phyloP scores from a whole-genome alignment of 1,140 invertebrate species.

The Zophobas morio region DNA sequence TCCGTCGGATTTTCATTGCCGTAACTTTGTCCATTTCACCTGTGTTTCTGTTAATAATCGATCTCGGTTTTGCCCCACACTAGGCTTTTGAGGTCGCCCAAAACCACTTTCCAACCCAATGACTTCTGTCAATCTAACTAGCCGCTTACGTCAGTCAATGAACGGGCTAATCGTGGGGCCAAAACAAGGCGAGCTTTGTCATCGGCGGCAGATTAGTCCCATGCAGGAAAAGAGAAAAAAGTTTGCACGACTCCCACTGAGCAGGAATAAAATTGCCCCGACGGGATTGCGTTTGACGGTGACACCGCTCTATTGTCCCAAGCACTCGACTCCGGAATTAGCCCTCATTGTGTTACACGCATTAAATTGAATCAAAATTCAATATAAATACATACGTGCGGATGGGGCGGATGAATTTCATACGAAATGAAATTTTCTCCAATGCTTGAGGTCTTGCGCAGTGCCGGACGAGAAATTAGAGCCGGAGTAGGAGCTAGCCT shows the following conservation, averaged over 20 bases:
- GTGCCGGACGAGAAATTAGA: slow-evolving; percentile 41
- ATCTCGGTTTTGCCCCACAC: slow-evolving; percentile 10
- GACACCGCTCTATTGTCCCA: slow-evolving; percentile 34
- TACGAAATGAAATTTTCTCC: slow-evolving; percentile 29
- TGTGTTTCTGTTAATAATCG: too few species aligned
- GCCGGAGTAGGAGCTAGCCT: slow-evolving; percentile 2
- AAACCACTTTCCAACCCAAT: slow-evolving; percentile 47
- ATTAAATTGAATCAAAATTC: slow-evolving; percentile 51
- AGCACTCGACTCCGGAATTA: slow-evolving; percentile 49
- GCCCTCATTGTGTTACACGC: slow-evolving; percentile 45
- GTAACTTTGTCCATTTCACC: too few species aligned
- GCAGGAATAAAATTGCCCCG: slow-evolving; percentile 35
- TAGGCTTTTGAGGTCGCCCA: slow-evolving; percentile 6
- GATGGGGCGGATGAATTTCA: slow-evolving; percentile 16
- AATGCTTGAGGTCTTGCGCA: slow-evolving; percentile 8
- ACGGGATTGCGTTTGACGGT: slow-evolving; percentile 42
- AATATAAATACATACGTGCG: slow-evolving; percentile 46
- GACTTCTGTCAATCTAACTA: slow-evolving; percentile 54
- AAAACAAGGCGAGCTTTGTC: slow-evolving; percentile 50
- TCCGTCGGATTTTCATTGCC: too few species aligned
- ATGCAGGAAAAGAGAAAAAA: slow-evolving; percentile 14
- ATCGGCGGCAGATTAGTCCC: slow-evolving; percentile 37
- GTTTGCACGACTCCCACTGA: slow-evolving; percentile 40
- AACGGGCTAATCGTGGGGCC: slow-evolving; percentile 48
- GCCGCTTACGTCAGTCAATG: slow-evolving; percentile 48